These are phyloP conservation scores for Dicyrtomina minuta DNA, from an alignment of 2,888 invertebrate genomes.

Conservation along the genomic window DNA sequence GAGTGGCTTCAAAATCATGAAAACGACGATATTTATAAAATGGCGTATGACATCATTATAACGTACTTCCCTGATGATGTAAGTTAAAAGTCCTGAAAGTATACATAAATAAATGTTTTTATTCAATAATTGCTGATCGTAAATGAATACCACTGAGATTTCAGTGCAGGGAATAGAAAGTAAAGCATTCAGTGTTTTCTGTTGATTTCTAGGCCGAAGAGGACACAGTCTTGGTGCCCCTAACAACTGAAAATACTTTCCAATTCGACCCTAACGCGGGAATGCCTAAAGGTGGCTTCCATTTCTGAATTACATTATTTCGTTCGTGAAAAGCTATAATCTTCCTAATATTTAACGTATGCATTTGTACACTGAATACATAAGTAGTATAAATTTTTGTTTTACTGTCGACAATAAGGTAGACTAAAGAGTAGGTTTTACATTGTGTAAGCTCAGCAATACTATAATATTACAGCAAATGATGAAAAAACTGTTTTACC, in stretches of 20 bases:
- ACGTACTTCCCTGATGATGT: constrained; percentile 95
- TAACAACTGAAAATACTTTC: constrained; percentile 74
- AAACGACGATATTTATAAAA: constrained; percentile 97
- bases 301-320: constrained; percentile 63
- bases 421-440: background rate
- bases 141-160: constrained; percentile 8
- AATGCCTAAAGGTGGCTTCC: constrained; percentile 76
- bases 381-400: background rate
- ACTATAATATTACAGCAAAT: constrained; percentile 37
- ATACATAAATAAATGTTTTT: background rate
- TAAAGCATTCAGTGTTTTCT: too few species aligned
- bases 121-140: too few species aligned
- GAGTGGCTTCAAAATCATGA: constrained; percentile 95
- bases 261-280: constrained; percentile 81
- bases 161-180: constrained; percentile 17
- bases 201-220: constrained; percentile 67
- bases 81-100: constrained; percentile 55
- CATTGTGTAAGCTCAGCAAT: constrained; percentile 24
- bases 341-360: background rate
- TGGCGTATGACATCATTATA: constrained; percentile 98
- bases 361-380: background rate
- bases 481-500: constrained; percentile 35
- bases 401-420: too few species aligned
- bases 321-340: constrained; percentile 11
- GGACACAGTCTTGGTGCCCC: constrained; percentile 75